Base-by-base conservation (phyloP, 1,140 invertebrate genomes). In the Andricus grossulariae region DNA sequence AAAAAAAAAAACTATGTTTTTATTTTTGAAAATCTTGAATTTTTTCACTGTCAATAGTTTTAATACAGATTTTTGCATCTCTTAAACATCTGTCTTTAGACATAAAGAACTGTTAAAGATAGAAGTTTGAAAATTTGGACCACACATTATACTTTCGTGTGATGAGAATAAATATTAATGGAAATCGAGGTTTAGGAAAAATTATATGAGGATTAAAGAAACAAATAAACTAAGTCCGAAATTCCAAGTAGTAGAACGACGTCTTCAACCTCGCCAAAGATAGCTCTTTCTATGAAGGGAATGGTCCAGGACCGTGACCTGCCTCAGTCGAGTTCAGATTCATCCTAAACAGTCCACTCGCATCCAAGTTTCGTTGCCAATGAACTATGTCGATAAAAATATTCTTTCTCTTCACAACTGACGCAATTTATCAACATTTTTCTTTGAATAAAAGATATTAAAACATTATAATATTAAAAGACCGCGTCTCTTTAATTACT, bases 291-390 rank as follows among this genome's bases (percentile, higher is more conserved):
- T 82, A 76, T 77, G 78, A 82, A 82, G 77, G 71, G 72, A 83
- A 78, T 76, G 70, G 70, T 73, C 76, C 80, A 74, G 77, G 86
- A 85, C 86, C 85, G 84, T 88, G 87, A 89, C 87, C 87, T 87
- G 83, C 83, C 84, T 83, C 73, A 82, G 80, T 71, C 50, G 75
- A 77, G 80, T 85, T 83, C 79, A 84, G 74, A 78, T 82, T 77
- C 79, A 52, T 81, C 66, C 72, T 71, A 71, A 72, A 76, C 49
- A 21, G 51, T 21, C 50, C 52, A 39, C 16, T 32, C 50, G 52
- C 21, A 16, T 51, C 77, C 57, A 70, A 51, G 75, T 77, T 70
- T 71, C 16, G 21, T 32, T 66, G 60, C 60, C 60, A 66, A 66
- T 66, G 73, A 57, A 60, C 73, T 49, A 71, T 32, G 16, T 18